phyloP scores from a whole-genome alignment of 1,140 invertebrate genomes.

The Zophobas morio region DNA sequence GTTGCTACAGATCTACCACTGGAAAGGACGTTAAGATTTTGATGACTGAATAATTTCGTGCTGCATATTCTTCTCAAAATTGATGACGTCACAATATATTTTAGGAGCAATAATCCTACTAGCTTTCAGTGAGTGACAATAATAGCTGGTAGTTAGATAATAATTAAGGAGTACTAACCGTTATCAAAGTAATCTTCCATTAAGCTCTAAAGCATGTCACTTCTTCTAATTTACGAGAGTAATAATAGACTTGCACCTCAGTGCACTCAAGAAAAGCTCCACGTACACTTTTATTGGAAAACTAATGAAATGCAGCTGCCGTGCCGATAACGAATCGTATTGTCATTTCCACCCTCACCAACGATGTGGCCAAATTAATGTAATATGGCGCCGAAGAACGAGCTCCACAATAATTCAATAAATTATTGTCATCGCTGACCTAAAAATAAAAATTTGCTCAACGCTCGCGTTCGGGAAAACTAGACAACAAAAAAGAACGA shows the following conservation, averaged over 20 bases:
- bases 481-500: slow-evolving; percentile 1
- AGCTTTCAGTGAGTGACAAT: too few species aligned
- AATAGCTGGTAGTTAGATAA: too few species aligned
- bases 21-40: too few species aligned
- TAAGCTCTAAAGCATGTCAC: too few species aligned
- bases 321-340: slow-evolving; percentile 6
- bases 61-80: too few species aligned
- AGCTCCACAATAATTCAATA: slow-evolving; percentile 23
- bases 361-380: slow-evolving; percentile 26
- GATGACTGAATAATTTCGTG: too few species aligned
- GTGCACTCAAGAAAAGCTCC: background rate
- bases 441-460: slow-evolving; percentile 20
- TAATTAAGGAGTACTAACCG: too few species aligned
- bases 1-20: too few species aligned
- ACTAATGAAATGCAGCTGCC: slow-evolving; percentile 12
- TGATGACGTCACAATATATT: too few species aligned
- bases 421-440: slow-evolving; percentile 23
- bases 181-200: too few species aligned
- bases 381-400: slow-evolving; percentile 27
- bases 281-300: slow-evolving; percentile 1
- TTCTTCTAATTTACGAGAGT: too few species aligned
- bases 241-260: background rate
- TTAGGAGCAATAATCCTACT: too few species aligned
- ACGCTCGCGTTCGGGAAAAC: slow-evolving; percentile 8
- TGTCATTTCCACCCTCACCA: slow-evolving; percentile 15